Conservation (phyloP, 2,797 vertebrate species). For the Chelidonichthys spinosus region DNA sequence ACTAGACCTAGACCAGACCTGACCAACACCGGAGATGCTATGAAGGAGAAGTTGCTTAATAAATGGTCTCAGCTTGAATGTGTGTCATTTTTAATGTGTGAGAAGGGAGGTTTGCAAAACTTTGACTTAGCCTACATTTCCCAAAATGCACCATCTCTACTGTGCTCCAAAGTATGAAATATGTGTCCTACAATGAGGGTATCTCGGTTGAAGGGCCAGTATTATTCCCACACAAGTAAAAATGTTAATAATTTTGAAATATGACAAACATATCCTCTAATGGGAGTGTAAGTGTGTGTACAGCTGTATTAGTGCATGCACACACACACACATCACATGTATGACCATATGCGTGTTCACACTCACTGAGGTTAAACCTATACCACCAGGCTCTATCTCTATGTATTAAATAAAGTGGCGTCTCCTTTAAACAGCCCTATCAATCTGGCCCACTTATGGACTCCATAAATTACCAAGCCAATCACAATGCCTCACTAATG, state of each 20-base stretch:
- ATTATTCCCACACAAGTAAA: not conserved
- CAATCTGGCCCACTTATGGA: constrained; percentile 89
- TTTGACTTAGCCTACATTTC: not conserved
- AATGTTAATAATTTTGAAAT: too few species aligned
- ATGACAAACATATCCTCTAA: not conserved
- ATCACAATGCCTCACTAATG: constrained; percentile 75
- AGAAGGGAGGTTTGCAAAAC: not conserved
- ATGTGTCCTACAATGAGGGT: not conserved
- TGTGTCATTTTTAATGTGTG: not conserved
- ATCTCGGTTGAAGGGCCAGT: not conserved
- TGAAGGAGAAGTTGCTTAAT: not conserved
- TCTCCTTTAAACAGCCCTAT: constrained; percentile 88
- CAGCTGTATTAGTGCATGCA: not conserved
- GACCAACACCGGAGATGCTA: not conserved
- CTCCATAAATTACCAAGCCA: constrained; percentile 87
- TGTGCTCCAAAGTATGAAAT: not conserved
- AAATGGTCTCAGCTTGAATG: not conserved
- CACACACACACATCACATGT: constrained; percentile 4
- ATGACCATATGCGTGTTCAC: constrained; percentile 14
- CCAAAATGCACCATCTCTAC: constrained; percentile 9
- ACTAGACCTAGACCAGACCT: constrained; percentile 44
- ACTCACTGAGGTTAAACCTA: constrained; percentile 55
- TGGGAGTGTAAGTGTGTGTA: not conserved
- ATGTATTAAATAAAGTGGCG: constrained; percentile 83
- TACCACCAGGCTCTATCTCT: constrained; percentile 66